Conservation (phyloP, 2,888 invertebrate species). For the Trissoscelio sp. region DNA sequence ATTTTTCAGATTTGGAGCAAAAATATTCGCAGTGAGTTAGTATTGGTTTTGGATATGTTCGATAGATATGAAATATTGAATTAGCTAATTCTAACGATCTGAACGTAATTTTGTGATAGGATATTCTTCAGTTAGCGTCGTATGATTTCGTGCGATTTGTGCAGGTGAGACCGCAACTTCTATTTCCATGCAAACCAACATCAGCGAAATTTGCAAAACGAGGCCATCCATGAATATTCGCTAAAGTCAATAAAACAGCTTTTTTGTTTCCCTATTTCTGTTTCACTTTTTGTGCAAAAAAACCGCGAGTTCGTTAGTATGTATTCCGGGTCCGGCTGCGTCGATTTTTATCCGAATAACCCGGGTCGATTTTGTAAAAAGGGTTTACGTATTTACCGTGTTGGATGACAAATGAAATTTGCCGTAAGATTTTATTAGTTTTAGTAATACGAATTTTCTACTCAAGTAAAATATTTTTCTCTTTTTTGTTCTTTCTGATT, state of each 20-base stretch:
- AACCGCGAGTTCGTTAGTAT: conserved; percentile 47
- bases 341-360: conserved; percentile 34
- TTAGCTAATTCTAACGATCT: conserved; percentile 23
- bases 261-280: conserved; percentile 37
- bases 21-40: neutral
- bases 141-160: conserved; percentile 15
- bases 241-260: conserved; percentile 59
- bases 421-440: conserved; percentile 39
- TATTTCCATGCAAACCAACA: conserved; percentile 42
- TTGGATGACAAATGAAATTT: conserved; percentile 39
- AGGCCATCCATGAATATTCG: conserved; percentile 58
- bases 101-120: conserved; percentile 12
- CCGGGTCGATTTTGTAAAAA: conserved; percentile 36
- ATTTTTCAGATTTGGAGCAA: neutral
- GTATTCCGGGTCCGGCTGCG: conserved; percentile 18
- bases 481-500: no score
- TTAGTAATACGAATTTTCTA: conserved; percentile 17
- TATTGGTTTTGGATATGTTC: neutral
- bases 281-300: conserved; percentile 6
- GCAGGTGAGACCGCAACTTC: conserved; percentile 23
- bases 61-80: conserved; percentile 7
- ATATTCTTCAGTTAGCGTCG: conserved; percentile 4
- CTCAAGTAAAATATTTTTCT: no score
- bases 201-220: conserved; percentile 53
- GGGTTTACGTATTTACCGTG: conserved; percentile 39